These are phyloP conservation scores for Stichodactyla helianthus DNA, from an alignment of 64 coral and sea anemone genomes.

Conservation along the genomic window DNA sequence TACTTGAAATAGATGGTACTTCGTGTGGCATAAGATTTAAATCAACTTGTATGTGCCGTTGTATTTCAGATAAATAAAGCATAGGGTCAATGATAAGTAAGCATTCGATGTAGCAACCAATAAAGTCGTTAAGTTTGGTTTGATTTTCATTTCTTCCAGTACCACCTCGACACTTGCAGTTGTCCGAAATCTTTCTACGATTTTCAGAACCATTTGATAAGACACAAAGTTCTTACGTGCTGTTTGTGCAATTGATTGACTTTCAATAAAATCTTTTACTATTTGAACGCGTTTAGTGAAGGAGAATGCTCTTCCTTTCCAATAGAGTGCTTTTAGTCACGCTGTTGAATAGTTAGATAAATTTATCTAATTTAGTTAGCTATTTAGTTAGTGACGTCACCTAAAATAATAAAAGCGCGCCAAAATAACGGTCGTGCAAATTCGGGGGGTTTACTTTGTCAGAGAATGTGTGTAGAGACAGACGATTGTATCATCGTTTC, in stretches of 20 bases:
- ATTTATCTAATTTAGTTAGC: too few species aligned
- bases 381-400: too few species aligned
- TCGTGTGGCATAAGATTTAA: neutral
- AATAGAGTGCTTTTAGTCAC: too few species aligned
- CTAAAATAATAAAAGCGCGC: too few species aligned
- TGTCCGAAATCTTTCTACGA: neutral
- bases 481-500: too few species aligned
- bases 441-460: too few species aligned
- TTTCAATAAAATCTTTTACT: neutral
- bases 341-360: too few species aligned
- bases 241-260: neutral
- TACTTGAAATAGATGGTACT: constrained; percentile 4
- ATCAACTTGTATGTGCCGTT: neutral
- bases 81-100: neutral
- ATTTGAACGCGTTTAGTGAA: neutral
- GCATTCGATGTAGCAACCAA: neutral
- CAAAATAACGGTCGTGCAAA: too few species aligned
- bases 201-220: neutral
- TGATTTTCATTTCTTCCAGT: constrained; percentile 1
- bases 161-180: neutral
- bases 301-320: neutral
- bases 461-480: too few species aligned
- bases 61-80: constrained; percentile 3
- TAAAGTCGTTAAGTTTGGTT: constrained; percentile 4
- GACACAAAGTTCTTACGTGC: neutral